Evolutionary conservation across 1,140 invertebrate genomes (phyloP), one percentile per base, ranked within the genome.

Genomic region (Hyphantria cunea): DNA sequence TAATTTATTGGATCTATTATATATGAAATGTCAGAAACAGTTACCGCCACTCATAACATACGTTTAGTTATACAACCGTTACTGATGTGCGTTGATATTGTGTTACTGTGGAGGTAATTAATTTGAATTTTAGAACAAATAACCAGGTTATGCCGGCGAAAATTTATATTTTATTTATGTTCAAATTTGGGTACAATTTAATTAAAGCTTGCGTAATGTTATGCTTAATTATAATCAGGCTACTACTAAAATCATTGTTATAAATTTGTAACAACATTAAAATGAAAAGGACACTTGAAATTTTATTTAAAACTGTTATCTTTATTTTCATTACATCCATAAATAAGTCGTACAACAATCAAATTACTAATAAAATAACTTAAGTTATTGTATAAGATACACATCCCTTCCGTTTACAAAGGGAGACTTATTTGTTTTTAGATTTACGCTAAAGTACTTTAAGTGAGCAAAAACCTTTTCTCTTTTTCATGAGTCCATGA

Each of bases 11-110:
- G 5, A 25, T 25, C 17, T 3, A 25, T 53, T 32, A 41, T 42
- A 54, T 44, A 55, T 44, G 25, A 55, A 55, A 33, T 55, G 52
- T 55, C 52, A 55, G 9, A 25, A 44, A 17, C 52, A 55, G 52
- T 17, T 55, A n/a, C 14, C 39, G 11, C 52, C 10, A 53, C 52
- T 34, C 25, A 44, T 25, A n/a, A 39, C 25, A 44, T 25, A 55
- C 11, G 14, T 17, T 31, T 41, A 9, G 52, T 55, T 55, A 45
- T 34, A 45, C 52, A 55, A 55, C 52, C 6, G 3, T 55, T 4
- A 39, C 7, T 55, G 52, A 55, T 39, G 52, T 42, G 44, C 25
- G 31, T 32, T 5, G 14, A 53, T 37, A 37, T 15, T 41, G 17
- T 53, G 14, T 41, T 32, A 45, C 41, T 13, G 10, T 17, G 13